phyloP scores from a whole-genome alignment of 2,888 invertebrate species.

The Drosophila putrida region DNA sequence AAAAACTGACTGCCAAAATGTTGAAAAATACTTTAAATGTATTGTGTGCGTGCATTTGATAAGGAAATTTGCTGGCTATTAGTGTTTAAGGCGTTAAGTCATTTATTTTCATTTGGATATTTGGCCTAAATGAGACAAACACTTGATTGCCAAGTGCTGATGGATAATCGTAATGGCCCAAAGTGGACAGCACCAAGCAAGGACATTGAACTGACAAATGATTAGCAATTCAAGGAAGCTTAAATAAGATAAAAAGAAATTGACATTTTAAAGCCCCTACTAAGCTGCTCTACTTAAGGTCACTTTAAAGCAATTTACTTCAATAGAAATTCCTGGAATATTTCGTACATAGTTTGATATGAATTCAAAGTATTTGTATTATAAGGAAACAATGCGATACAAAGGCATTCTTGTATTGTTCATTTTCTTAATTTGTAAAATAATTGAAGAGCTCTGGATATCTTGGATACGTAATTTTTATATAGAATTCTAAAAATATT shows the following conservation, averaged over 20 bases:
- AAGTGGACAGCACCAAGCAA: conserved; percentile 15
- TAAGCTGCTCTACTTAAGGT: background rate
- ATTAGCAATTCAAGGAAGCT: conserved; percentile 34
- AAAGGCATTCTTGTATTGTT: no score
- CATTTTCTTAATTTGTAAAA: background rate
- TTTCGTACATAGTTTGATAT: background rate
- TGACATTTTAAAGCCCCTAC: conserved; percentile 4
- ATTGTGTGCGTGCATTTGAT: conserved; percentile 47
- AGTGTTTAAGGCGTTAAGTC: conserved; percentile 80
- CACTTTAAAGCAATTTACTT: conserved; percentile 13
- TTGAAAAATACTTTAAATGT: conserved; percentile 53
- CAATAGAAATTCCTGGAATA: background rate
- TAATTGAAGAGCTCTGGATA: no score
- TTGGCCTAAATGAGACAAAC: conserved; percentile 11
- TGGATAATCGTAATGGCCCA: conserved; percentile 33
- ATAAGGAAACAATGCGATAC: background rate
- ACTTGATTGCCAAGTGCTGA: conserved; percentile 50
- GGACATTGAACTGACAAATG: conserved; percentile 36
- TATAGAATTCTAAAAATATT: no score
- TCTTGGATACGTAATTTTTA: no score
- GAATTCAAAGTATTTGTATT: background rate
- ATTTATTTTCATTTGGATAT: conserved; percentile 81
- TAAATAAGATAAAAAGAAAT: conserved; percentile 1
- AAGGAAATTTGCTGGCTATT: conserved; percentile 78
- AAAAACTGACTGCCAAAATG: conserved; percentile 65